A percentile compares a stretch with the other conserved stretches of the same genome.
Conservation (phyloP, 2,888 invertebrate species). For the Nymphalis polychloros region DNA sequence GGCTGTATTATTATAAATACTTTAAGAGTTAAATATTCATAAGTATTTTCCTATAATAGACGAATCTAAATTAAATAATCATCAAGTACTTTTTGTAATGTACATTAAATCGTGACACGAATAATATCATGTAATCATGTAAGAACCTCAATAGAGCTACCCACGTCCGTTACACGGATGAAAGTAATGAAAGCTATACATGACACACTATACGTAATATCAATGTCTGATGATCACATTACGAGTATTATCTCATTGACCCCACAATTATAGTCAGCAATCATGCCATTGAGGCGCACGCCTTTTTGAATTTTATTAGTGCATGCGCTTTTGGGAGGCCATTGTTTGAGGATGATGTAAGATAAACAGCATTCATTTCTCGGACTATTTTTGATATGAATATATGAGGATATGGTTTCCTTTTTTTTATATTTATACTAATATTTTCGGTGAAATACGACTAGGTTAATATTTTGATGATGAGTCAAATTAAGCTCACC, state of each 20-base stretch:
- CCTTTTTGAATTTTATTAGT: conserved; percentile 30
- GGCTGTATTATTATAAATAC: too few relatives aligned
- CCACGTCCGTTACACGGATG: not conserved
- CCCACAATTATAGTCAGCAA: conserved; percentile 29
- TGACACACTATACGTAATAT: conserved; percentile 14
- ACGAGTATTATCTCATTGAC: conserved; percentile 37
- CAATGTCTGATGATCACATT: conserved; percentile 22
- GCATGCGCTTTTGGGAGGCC: conserved; percentile 14
- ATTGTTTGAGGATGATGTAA: conserved; percentile 14
- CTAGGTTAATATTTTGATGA: too few relatives aligned
- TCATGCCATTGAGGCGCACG: conserved; percentile 22
- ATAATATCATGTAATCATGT: not conserved
- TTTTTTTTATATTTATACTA: too few relatives aligned
- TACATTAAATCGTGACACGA: too few relatives aligned
- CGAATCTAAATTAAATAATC: too few relatives aligned
- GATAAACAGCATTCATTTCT: too few relatives aligned
- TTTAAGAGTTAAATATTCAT: too few relatives aligned
- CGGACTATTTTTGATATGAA: not conserved
- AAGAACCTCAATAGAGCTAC: conserved; percentile 1
- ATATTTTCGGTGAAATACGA: too few relatives aligned
- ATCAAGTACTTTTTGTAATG: too few relatives aligned
- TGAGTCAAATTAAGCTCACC: too few relatives aligned
- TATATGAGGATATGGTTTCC: too few relatives aligned
- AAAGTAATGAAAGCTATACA: conserved; percentile 4
- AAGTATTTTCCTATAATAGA: too few relatives aligned